Evolutionary conservation across 2,113 vertebrate species (phyloP).

Genomic region (Pomatorhinus ruficollis): DNA sequence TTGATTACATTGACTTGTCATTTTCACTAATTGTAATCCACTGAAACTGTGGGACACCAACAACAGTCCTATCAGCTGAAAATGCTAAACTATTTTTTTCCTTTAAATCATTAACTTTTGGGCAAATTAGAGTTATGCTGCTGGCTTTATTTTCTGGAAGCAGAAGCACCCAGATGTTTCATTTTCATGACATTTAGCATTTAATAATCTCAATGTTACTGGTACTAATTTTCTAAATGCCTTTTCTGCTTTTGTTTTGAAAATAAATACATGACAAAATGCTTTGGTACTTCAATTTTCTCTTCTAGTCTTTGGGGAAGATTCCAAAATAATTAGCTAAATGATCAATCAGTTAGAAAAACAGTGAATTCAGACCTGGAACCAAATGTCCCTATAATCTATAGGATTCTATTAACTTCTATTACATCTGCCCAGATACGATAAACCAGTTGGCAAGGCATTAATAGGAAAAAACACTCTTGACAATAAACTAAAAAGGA

Average conservation of each 20-base stretch:
- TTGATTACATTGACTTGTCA: not conserved
- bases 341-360: not conserved
- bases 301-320: not conserved
- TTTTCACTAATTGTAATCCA: not conserved
- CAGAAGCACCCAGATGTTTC: not conserved
- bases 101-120: not conserved
- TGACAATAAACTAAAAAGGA: not conserved
- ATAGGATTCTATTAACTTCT: not conserved
- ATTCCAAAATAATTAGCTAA: constrained; percentile 3
- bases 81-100: not conserved
- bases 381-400: not conserved
- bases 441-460: not conserved
- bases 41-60: not conserved
- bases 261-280: not conserved
- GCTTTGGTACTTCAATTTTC: not conserved
- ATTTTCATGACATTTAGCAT: constrained; percentile 12
- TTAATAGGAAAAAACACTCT: not conserved
- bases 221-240: not conserved
- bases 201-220: not conserved
- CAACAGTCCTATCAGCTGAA: not conserved
- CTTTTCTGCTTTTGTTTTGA: not conserved
- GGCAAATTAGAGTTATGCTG: not conserved
- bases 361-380: not conserved
- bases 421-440: not conserved
- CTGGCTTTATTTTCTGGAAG: constrained; percentile 5